phyloP scores from a whole-genome alignment of 2,797 vertebrate genomes.

The Corythornis leucogaster region DNA sequence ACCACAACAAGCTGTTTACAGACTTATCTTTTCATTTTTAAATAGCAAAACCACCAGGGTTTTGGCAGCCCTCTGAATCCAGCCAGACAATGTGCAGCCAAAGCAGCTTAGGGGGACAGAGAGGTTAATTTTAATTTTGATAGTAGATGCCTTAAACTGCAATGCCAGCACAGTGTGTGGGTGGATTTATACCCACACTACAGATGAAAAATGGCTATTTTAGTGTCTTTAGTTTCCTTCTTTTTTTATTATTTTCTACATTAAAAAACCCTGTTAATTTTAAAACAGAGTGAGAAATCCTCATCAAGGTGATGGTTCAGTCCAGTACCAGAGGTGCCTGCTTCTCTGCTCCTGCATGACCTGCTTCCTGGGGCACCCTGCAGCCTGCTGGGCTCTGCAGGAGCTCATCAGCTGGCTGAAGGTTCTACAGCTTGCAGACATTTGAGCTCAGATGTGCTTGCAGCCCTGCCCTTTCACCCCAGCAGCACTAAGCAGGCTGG shows the following conservation, averaged over 20 bases:
- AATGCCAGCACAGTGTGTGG: not conserved
- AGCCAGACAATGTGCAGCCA: not conserved
- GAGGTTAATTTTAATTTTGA: not conserved
- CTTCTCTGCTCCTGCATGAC: not conserved
- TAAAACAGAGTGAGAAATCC: rapidly evolving
- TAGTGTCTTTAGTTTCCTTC: not conserved
- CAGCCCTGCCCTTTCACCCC: not conserved
- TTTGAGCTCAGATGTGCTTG: not conserved
- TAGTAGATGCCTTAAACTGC: not conserved
- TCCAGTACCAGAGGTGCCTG: rapidly evolving
- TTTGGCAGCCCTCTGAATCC: not conserved
- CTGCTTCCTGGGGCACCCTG: not conserved
- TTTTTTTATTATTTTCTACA: not conserved
- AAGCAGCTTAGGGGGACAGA: not conserved
- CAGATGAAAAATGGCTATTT: too few species aligned
- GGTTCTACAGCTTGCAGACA: not conserved
- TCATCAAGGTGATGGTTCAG: not conserved
- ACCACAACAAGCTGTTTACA: not conserved
- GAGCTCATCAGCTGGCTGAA: not conserved
- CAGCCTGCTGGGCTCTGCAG: not conserved
- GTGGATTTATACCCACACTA: not conserved
- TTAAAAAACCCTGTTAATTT: not conserved
- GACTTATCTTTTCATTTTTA: not conserved
- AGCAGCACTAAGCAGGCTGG: not conserved
- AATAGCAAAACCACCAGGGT: too few species aligned